Base-by-base conservation (phyloP, 2,113 vertebrate genomes). In the Corynorhinus townsendii region DNA sequence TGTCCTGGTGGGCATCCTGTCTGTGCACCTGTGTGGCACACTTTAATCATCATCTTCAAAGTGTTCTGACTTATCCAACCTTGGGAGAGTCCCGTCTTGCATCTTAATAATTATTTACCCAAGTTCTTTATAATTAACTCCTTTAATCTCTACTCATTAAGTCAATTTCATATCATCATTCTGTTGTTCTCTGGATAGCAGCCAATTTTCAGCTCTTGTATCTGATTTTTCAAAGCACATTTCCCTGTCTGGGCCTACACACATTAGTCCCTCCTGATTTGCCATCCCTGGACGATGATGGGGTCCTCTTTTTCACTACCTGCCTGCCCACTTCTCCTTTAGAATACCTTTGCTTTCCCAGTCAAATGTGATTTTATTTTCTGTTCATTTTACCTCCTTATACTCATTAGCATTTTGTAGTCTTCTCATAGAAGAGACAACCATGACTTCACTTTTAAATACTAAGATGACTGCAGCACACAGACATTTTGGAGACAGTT, bases 101-200 rank as follows among this genome's bases (percentile, higher is more conserved):
- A 96, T 97, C 84, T 90, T 94, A 93, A 95, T 93, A 95, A 96
- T 96, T 95, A 95, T 95, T 97, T 95, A 96, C 89, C 79, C 86
- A 82, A 86, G 40, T 73, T 89, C 45, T 83, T 96, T 95, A 84
- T 96, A 96, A 97, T 96, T 96, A 96, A 94, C 95, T 95, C 95
- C 95, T 96, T 96, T 95, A 85, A 97, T 96, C 82, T 96, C 73
- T 77, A 89, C 83, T 94, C 80, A 95, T 97, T 96, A 94, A 95
- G 91, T 96, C 90, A 87, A 92, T 94, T 94, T 94, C 12, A 0
- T 80, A 10, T 91, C 95, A 91, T 86, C 30, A 81, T 89, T 86
- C 79, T 66, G 71, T 72, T 80, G 22, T 84, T 95, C 71, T 85
- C 83, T 96, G 97, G 76, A 94, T 66, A 49, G 77, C 45, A n/a